Evolutionary conservation across 2,797 vertebrate species (phyloP), one percentile per base, ranked within the genome.

Genomic region (Propithecus perrieri): DNA sequence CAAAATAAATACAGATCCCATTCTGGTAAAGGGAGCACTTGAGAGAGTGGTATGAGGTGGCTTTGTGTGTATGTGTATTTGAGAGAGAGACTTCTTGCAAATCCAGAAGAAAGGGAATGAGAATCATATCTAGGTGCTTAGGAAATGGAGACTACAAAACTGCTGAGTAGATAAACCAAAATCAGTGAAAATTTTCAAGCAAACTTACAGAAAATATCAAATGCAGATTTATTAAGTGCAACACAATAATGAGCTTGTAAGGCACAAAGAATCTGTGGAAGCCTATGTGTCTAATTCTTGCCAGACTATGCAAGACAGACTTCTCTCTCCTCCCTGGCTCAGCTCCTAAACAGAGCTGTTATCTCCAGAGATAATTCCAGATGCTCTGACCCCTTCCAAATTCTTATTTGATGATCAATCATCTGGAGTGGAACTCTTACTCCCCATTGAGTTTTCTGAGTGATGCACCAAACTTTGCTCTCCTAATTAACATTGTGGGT

Each of bases 281-380:
- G 69, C 83, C 89, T 81, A 75, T 22, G 43, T 85, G 79, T 96
- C 92, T 83, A 89, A 89, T 46, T 55, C 89, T 95, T 96, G 94
- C 91, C 97, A 94, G 92, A 97, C 96, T 91, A 24, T 87, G 89
- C 50, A 93, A 96, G 93, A 92, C 90, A 97, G 95, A 89, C 92
- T 90, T 96, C 74, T 93, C 80, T 97, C 33, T 95, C 87, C 85
- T 97, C 74, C 85, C 79, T 98, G 97, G 96, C 96, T 96, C 75
- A 78, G 69, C 63, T 97, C 95, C 95, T 94, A 95, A 97, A 92
- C 30, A 80, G 75, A 94, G 65, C 78, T 97, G 84, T 97, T 97
- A 97, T 97, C 97, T 97, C 48, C 59, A 96, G 85, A 97, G 92
- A 96, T 95, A 97, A 97, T 97, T 98, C 97, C 92, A 88, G 95